phyloP scores from a whole-genome alignment of 2,888 invertebrate species.

The Campoletis raptor region DNA sequence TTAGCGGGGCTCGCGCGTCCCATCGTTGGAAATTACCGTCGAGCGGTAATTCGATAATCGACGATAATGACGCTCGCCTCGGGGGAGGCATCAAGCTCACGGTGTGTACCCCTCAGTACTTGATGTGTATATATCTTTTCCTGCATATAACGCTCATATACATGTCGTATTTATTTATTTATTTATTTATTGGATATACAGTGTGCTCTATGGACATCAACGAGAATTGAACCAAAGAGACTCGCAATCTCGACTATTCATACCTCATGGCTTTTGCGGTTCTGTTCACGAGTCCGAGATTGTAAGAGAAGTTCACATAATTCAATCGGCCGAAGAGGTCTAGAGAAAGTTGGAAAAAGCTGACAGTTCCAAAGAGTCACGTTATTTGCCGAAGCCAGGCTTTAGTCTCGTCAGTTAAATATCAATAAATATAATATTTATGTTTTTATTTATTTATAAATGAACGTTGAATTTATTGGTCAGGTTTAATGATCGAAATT shows the following conservation, averaged over 20 bases:
- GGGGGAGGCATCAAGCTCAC: constrained; percentile 24
- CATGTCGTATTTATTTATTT: not conserved
- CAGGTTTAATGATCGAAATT: constrained; percentile 29
- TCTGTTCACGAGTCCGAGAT: constrained; percentile 23
- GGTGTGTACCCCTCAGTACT: constrained; percentile 26
- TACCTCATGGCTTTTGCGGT: not conserved
- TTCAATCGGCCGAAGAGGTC: constrained; percentile 57
- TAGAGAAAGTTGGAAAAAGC: constrained; percentile 68
- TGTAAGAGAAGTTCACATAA: constrained; percentile 50
- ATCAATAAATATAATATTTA: constrained; percentile 38
- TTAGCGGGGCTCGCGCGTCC: constrained; percentile 30
- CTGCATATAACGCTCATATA: not conserved
- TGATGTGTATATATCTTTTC: constrained; percentile 43
- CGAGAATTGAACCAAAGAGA: not conserved
- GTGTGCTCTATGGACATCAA: not conserved
- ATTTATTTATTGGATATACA: no score
- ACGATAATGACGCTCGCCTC: constrained; percentile 61
- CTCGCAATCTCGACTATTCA: not conserved
- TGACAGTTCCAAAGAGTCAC: constrained; percentile 57
- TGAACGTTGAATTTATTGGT: constrained; percentile 41
- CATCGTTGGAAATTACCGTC: constrained; percentile 57
- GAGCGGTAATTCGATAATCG: constrained; percentile 67
- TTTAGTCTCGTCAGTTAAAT: constrained; percentile 60
- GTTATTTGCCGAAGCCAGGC: constrained; percentile 50
- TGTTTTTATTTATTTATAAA: not conserved